A percentile compares a stretch with the other conserved stretches of the same genome.
Conservation (phyloP, 1,140 invertebrate genomes). For the Lasaia peninsularis region DNA sequence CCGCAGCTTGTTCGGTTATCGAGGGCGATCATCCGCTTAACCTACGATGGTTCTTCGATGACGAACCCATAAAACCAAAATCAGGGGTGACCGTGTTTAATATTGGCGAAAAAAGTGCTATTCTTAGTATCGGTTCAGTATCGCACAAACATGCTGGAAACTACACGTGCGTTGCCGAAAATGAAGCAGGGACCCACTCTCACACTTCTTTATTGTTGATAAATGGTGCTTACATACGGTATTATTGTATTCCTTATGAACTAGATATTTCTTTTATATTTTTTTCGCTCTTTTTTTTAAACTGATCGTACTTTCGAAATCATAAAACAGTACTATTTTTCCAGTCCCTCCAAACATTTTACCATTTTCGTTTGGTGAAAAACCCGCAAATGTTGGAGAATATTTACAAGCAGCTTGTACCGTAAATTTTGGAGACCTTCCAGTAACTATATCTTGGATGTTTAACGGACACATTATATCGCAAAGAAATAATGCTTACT, state of each 20-base stretch:
- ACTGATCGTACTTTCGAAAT: slow-evolving; percentile 27
- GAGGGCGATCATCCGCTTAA: slow-evolving; percentile 85
- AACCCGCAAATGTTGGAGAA: slow-evolving; percentile 84
- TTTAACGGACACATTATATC: slow-evolving; percentile 80
- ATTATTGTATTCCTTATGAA: slow-evolving; percentile 20
- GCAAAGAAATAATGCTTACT: slow-evolving; percentile 78
- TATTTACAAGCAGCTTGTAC: slow-evolving; percentile 87
- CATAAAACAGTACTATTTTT: slow-evolving; percentile 36
- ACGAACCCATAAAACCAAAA: slow-evolving; percentile 71
- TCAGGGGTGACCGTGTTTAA: slow-evolving; percentile 78
- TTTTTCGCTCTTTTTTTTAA: slow-evolving; percentile 31
- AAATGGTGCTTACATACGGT: slow-evolving; percentile 75
- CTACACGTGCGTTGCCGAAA: slow-evolving; percentile 82
- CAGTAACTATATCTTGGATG: slow-evolving; percentile 87
- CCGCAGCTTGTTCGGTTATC: slow-evolving; percentile 84
- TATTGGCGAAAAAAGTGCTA: slow-evolving; percentile 81
- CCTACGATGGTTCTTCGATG: slow-evolving; percentile 84
- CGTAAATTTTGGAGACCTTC: slow-evolving; percentile 91
- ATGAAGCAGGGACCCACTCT: slow-evolving; percentile 79
- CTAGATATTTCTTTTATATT: slow-evolving; percentile 22
- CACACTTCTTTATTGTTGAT: slow-evolving; percentile 77
- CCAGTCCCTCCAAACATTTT: slow-evolving; percentile 80
- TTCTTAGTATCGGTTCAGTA: slow-evolving; percentile 82
- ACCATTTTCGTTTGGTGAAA: slow-evolving; percentile 81
- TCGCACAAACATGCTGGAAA: slow-evolving; percentile 80